Conservation (phyloP, 2,113 vertebrate genomes). For the Grantiella picta region DNA sequence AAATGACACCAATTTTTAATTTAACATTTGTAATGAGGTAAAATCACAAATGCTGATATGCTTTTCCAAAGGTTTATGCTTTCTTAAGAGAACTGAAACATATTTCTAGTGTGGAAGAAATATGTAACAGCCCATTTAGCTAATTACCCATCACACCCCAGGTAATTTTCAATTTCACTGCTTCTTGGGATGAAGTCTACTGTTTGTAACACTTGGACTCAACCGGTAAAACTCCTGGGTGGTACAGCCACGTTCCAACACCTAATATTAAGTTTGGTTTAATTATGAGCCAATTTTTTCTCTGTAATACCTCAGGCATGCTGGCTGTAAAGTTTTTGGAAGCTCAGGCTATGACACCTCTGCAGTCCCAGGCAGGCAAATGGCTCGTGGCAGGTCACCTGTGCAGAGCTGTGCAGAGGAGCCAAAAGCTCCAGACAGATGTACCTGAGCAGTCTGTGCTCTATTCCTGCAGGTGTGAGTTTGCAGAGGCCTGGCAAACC, state of each 20-base stretch:
- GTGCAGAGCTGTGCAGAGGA: not conserved
- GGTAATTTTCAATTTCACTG: not conserved
- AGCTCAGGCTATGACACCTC: not conserved
- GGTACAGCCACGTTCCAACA: not conserved
- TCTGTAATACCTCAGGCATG: not conserved
- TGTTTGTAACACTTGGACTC: not conserved
- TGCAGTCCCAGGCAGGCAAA: not conserved
- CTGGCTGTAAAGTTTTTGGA: not conserved
- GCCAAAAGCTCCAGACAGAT: not conserved
- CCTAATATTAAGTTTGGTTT: not conserved
- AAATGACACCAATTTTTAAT: not conserved
- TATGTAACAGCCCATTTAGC: not conserved
- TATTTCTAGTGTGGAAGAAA: not conserved
- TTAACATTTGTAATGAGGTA: not conserved
- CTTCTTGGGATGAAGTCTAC: not conserved
- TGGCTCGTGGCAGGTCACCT: accelerated
- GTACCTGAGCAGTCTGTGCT: not conserved
- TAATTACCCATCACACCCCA: not conserved
- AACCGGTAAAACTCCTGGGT: not conserved
- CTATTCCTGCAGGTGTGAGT: not conserved
- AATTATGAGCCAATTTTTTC: not conserved
- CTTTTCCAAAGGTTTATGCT: not conserved
- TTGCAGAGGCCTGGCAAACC: not conserved
- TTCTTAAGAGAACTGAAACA: not conserved
- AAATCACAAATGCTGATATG: not conserved